phyloP scores from a whole-genome alignment of 2,113 vertebrate genomes.

The Melierax canorus region DNA sequence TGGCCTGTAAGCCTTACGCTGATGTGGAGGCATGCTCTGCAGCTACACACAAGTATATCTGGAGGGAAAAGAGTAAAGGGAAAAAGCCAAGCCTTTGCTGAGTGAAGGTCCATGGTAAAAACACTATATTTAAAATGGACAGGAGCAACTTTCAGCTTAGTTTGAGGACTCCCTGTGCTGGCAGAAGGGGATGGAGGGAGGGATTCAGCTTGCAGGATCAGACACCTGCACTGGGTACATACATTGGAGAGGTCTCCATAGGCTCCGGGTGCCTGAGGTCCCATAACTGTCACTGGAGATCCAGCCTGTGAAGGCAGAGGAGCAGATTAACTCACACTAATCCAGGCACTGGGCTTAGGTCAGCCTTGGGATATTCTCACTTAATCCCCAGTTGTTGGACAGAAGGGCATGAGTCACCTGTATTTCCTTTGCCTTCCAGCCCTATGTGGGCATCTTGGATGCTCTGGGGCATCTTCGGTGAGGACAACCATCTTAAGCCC shows the following conservation, averaged over 20 bases:
- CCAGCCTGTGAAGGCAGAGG: background rate
- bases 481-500: background rate
- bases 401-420: background rate
- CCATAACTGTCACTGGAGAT: background rate
- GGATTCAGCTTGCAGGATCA: background rate
- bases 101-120: background rate
- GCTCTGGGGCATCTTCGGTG: background rate
- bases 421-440: background rate
- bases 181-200: background rate
- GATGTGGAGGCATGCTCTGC: background rate
- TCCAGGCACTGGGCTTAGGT: background rate
- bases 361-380: background rate
- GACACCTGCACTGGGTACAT: background rate
- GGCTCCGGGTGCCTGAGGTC: background rate
- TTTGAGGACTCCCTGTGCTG: background rate
- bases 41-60: background rate
- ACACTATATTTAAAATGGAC: background rate
- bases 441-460: background rate
- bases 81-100: background rate
- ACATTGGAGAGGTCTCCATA: background rate
- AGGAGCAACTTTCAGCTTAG: background rate
- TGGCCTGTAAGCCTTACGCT: background rate
- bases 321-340: background rate
- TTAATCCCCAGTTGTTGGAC: background rate
- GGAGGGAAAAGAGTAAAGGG: background rate